phyloP scores from a whole-genome alignment of 2,888 invertebrate species.

The Aspidiotus rigidus region DNA sequence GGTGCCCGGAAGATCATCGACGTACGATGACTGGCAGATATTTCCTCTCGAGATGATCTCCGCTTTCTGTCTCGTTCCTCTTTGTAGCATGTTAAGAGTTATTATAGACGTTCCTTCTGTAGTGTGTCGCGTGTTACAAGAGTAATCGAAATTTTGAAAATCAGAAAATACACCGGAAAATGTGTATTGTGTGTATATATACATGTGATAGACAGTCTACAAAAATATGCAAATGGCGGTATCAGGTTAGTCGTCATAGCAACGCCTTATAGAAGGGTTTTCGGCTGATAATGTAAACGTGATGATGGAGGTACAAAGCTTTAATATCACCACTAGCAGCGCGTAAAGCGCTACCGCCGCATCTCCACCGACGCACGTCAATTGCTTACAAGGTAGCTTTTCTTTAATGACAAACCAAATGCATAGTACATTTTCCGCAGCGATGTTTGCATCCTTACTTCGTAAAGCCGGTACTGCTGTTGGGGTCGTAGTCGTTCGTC shows the following conservation, averaged over 20 bases:
- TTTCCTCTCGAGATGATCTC: not conserved
- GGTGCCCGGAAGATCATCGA: not conserved
- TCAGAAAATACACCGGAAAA: slow-evolving; percentile 1
- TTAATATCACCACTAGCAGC: slow-evolving; percentile 29
- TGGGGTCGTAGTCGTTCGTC: no score
- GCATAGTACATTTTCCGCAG: slow-evolving; percentile 24
- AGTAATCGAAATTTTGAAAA: not conserved
- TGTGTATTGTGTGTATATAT: no score
- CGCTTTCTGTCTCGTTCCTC: not conserved
- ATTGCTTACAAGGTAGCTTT: slow-evolving; percentile 32
- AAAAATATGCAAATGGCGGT: slow-evolving; percentile 33
- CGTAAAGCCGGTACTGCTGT: no score
- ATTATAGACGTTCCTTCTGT: no score
- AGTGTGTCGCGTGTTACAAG: not conserved
- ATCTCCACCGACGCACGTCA: slow-evolving; percentile 14
- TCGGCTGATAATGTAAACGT: slow-evolving; percentile 31
- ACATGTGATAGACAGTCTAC: slow-evolving; percentile 15
- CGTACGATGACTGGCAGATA: not conserved
- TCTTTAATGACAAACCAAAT: slow-evolving; percentile 33
- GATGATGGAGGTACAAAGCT: slow-evolving; percentile 32
- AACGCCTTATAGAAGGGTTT: slow-evolving; percentile 29
- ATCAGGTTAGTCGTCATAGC: slow-evolving; percentile 29
- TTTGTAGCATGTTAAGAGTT: no score
- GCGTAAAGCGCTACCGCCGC: not conserved
- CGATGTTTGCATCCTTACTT: not conserved